Base-by-base conservation (phyloP, 2,113 vertebrate species). In the Ornithorhynchus anatinus region DNA sequence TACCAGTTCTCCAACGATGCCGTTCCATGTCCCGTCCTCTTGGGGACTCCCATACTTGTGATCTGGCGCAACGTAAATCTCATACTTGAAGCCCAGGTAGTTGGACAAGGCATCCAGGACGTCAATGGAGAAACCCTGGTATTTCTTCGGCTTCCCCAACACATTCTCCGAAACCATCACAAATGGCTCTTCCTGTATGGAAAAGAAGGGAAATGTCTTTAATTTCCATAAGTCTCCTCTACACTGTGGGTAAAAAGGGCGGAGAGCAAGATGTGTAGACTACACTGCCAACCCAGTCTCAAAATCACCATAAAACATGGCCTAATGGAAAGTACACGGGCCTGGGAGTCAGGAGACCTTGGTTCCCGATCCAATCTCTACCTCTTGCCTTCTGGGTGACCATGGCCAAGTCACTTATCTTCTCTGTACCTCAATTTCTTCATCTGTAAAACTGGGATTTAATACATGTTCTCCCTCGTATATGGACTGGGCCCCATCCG, bases 151-250 rank as follows among this genome's bases (percentile, higher is more conserved):
- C 79, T 99, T 99, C 37, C 98, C 98, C 82, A 99, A 81, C 48
- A 99, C 97, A 50, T 99, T 99, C 89, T 99, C 98, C 16, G 97
- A 99, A 53, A 99, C 96, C 98, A 99, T 99, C 61, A 99, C 97
- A 73, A 99, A 99, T 15, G 98, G 98, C 84, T 99, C 98, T 91
- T 99, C 98, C 98, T 99, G 81, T 12, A 93, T 0, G 75, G 38
- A 79, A 65, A 79, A 27, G 15, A 77, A 75, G 40, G 80, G 22
- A 29, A 73, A 0, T 51, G 13, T 52, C 31, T n/a, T 44, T 33
- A 4, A 59, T 70, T 70, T 72, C 23, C 23, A 85, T 62, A 67
- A 32, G 1, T 73, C 65, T 8, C 3, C 44, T 4, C n/a, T 22
- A n/a, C 3, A 15, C 1, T 2, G 4, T 13, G 50, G 23, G 19